Base-by-base conservation (phyloP, 2,113 vertebrate genomes). In the Toxotes jaculatrix region DNA sequence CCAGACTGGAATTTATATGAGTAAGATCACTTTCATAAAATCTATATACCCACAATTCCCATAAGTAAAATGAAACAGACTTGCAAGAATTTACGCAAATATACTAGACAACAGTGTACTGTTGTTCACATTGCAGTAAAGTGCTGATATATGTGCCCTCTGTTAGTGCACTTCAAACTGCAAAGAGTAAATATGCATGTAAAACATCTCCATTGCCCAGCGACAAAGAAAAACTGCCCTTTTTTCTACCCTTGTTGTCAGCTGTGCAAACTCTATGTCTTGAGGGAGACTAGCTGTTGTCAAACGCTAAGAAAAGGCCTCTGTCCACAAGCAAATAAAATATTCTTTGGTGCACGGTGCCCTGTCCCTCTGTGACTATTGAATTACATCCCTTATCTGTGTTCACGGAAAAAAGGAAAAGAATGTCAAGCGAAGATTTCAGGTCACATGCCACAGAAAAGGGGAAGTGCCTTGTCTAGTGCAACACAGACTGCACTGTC, bases 361-460 rank as follows among this genome's bases (percentile, higher is more conserved):
- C 74, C 63, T 32, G 78, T 90, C 85, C 87, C 91, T 85, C n/a
- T 1, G 86, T 90, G 90, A 88, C 90, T 91, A 93, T 94, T 87
- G 78, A 91, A 90, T 94, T 93, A 91, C 87, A 83, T 67, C 51
- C 78, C 76, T 84, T 68, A 81, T 89, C 75, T 62, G 11, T 84
- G 86, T 79, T 88, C n/a, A 45, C 12, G 61, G 70, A 81, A 84
- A 81, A 84, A 79, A 49, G 71, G 83, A 74, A 87, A 90, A 83
- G 78, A 91, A 91, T 89, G 87, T 86, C 87, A 88, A 60, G 70
- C 4, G 74, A 91, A 90, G 83, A 93, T 90, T 94, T 94, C 74
- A 87, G 83, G 88, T 91, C 51, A 36, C 74, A 82, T 83, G 88
- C 80, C 72, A 75, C 67, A 80, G 80, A 80, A 81, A 76, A 85